A percentile compares a stretch with the other conserved stretches of the same genome.
phyloP scores from a whole-genome alignment of 1,140 invertebrate genomes.

The Melipona quadrifasciata region DNA sequence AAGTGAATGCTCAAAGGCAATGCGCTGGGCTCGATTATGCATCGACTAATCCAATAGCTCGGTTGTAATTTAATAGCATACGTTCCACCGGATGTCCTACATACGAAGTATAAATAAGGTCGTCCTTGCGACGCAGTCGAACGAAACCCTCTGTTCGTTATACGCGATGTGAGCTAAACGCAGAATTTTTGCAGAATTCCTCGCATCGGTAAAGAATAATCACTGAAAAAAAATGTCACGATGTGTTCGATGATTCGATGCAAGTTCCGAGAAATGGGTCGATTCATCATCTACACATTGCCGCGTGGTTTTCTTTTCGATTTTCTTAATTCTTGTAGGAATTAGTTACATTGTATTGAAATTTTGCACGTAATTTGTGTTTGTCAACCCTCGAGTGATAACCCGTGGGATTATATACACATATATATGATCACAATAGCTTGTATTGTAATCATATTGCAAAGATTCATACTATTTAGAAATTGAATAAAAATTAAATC shows the following conservation, averaged over 20 bases:
- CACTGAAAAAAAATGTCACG: neutral
- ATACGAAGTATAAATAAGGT: conserved; percentile 41
- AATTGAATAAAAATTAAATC: too few relatives aligned
- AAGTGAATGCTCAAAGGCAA: conserved; percentile 24
- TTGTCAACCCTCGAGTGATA: too few relatives aligned
- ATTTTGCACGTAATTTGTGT: too few relatives aligned
- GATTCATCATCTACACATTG: too few relatives aligned
- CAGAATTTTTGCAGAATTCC: neutral
- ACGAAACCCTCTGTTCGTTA: neutral
- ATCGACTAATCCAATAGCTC: conserved; percentile 16
- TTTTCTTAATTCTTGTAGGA: too few relatives aligned
- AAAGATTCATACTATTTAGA: too few relatives aligned
- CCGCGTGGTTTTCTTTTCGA: too few relatives aligned
- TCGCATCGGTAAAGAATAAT: neutral
- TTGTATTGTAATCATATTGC: too few relatives aligned
- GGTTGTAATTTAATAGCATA: conserved; percentile 18
- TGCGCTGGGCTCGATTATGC: conserved; percentile 19
- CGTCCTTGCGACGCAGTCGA: conserved; percentile 31
- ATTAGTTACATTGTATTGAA: too few relatives aligned
- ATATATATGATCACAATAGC: too few relatives aligned
- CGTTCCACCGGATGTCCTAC: conserved; percentile 31
- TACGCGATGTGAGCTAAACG: neutral
- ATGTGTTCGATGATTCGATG: conserved; percentile 12
- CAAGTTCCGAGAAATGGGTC: neutral
- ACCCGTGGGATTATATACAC: too few relatives aligned